Base-by-base conservation (phyloP, 2,888 invertebrate species). In the Ectemnius cavifrons region DNA sequence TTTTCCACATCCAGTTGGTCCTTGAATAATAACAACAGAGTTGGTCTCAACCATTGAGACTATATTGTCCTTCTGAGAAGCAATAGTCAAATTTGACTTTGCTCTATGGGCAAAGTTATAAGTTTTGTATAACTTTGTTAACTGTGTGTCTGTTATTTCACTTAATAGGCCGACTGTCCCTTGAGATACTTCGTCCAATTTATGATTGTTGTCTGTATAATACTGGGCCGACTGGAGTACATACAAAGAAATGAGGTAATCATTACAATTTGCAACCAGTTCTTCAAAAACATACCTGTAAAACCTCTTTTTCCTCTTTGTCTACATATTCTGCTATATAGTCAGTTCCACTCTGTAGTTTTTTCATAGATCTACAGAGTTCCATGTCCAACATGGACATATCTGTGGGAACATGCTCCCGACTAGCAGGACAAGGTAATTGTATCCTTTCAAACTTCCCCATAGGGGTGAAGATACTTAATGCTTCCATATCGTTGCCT, bases 1-100 rank as follows among this genome's bases (percentile, higher is more conserved):
- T 91, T 97, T 97, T 18, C 99, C 99, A 89, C 98, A 98, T 0
- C 99, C 99, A 0, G 99, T 99, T 0, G 95, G 95, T 0, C 99
- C 99, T 91, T 97, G 95, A 59, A 99, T 94, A 13, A 99, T 93
- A 0, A 96, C 93, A 0, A 98, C 96, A 66, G 94, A 94, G 88
- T 94, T 95, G 0, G 93, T 92, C 18, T 93, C 92, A 11, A 98
- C 94, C 63, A 93, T 92, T 2, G 93, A 90, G 2, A 97, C 80
- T 67, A 98, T 96, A 93, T 96, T 86, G 6, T 87, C 82, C 70
- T 78, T 85, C 63, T 82, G 79, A 3, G 81, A 60, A 20, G 79
- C 83, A 52, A 92, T 88, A 2, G 87, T 83, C 20, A 91, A 85
- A 69, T 83, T 85, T 2, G 74, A 67, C 47, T 86, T 83, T 2